These are phyloP conservation scores for Apis florea DNA, from an alignment of 1,140 invertebrate genomes.

Conservation along the genomic window DNA sequence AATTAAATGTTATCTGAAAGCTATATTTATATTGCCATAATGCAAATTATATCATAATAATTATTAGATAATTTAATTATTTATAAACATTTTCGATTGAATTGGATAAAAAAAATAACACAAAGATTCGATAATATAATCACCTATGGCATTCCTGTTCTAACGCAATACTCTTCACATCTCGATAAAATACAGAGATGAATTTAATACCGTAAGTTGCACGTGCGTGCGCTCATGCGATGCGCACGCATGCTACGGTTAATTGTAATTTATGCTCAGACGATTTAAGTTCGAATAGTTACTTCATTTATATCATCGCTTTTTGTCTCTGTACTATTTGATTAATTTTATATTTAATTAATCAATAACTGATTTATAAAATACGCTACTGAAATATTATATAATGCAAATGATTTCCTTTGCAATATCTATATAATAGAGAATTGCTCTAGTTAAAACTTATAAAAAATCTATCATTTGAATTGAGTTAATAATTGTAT, in stretches of 20 bases:
- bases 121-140: neutral
- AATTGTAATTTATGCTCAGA: slow-evolving; percentile 70
- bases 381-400: slow-evolving; percentile 14
- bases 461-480: slow-evolving; percentile 12
- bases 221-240: slow-evolving; percentile 53
- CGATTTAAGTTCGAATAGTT: slow-evolving; percentile 34
- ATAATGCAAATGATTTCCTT: neutral
- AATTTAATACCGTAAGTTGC: slow-evolving; percentile 58
- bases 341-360: slow-evolving; percentile 57
- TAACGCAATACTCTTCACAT: slow-evolving; percentile 24
- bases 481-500: neutral
- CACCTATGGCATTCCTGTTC: slow-evolving; percentile 9
- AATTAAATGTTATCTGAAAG: neutral
- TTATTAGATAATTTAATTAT: slow-evolving; percentile 44
- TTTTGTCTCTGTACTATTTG: slow-evolving; percentile 41
- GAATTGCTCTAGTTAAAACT: neutral
- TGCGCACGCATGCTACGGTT: slow-evolving; percentile 56
- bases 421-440: neutral
- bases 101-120: neutral
- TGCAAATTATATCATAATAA: slow-evolving; percentile 37
- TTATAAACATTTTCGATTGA: slow-evolving; percentile 21
- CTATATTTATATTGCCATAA: neutral
- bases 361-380: slow-evolving; percentile 29
- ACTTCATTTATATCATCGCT: slow-evolving; percentile 35
- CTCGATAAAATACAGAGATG: slow-evolving; percentile 46